Evolutionary conservation across 2,797 vertebrate genomes (phyloP).

Genomic region (Neosilurus hyrtlii): DNA sequence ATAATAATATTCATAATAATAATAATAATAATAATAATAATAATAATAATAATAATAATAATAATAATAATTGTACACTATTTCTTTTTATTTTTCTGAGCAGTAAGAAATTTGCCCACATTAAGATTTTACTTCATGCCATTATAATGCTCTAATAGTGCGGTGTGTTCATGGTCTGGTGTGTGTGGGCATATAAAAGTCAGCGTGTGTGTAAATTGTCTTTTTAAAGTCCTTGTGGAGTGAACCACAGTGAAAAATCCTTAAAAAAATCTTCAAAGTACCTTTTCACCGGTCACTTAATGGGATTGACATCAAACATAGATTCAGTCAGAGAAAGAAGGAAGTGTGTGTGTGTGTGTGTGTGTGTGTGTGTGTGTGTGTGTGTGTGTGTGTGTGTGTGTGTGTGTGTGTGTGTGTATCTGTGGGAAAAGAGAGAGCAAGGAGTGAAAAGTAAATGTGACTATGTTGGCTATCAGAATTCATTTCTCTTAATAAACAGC

Average conservation of each 20-base stretch:
- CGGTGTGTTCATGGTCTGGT: neutral
- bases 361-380: too few species aligned
- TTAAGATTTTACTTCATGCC: neutral
- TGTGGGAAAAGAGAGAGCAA: neutral
- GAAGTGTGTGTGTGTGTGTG: neutral
- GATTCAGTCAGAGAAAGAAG: constrained; percentile 28
- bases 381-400: too few species aligned
- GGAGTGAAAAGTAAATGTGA: constrained; percentile 26
- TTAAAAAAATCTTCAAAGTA: constrained; percentile 48
- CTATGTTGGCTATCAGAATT: constrained; percentile 10
- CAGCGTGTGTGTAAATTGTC: constrained; percentile 23
- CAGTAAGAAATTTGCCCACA: neutral
- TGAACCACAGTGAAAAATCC: constrained; percentile 28
- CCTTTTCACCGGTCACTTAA: constrained; percentile 49
- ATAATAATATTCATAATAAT: too few species aligned
- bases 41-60: too few species aligned
- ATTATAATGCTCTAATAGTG: neutral
- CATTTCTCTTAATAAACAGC: neutral
- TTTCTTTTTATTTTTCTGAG: neutral
- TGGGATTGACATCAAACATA: constrained; percentile 49
- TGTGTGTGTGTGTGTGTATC: too few species aligned
- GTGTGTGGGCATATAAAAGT: constrained; percentile 31
- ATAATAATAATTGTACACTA: neutral
- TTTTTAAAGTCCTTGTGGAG: constrained; percentile 19
- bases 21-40: too few species aligned